Evolutionary conservation across 2,797 vertebrate species (phyloP).

Genomic region (Hephaestus fuliginosus): DNA sequence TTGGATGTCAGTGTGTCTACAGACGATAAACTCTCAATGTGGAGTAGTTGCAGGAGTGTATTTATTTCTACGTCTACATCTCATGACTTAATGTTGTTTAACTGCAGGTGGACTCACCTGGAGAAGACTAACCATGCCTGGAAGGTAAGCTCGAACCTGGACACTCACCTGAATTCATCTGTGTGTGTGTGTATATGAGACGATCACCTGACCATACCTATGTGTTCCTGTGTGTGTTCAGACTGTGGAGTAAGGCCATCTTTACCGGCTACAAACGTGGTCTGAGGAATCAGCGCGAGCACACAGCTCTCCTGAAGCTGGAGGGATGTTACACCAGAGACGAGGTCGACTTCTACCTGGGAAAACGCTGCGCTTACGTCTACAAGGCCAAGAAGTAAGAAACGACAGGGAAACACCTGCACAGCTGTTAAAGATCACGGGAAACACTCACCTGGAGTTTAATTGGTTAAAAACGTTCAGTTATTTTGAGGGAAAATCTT

Average conservation of each 20-base stretch:
- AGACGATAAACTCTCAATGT: no score
- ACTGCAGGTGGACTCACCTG: constrained; percentile 84
- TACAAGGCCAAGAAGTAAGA: constrained; percentile 99
- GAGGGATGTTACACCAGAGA: constrained; percentile 95
- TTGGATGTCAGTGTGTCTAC: no score
- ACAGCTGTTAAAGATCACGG: no score
- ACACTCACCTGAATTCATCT: background rate
- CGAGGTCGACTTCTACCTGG: constrained; percentile 96
- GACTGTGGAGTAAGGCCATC: constrained; percentile 97
- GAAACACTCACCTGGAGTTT: background rate
- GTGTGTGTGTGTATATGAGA: background rate
- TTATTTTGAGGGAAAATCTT: no score
- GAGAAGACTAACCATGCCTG: constrained; percentile 89
- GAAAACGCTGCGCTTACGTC: constrained; percentile 97
- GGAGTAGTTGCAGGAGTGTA: no score
- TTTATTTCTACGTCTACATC: no score
- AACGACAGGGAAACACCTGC: no score
- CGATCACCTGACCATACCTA: no score
- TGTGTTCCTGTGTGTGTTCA: constrained; percentile 50
- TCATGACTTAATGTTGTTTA: background rate
- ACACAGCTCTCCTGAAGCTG: constrained; percentile 95
- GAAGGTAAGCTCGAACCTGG: constrained; percentile 86
- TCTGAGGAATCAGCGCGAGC: constrained; percentile 96
- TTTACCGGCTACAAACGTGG: constrained; percentile 98
- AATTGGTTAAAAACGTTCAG: no score